Conservation (phyloP, 1,140 invertebrate genomes). For the Tetramorium parvispinum region DNA sequence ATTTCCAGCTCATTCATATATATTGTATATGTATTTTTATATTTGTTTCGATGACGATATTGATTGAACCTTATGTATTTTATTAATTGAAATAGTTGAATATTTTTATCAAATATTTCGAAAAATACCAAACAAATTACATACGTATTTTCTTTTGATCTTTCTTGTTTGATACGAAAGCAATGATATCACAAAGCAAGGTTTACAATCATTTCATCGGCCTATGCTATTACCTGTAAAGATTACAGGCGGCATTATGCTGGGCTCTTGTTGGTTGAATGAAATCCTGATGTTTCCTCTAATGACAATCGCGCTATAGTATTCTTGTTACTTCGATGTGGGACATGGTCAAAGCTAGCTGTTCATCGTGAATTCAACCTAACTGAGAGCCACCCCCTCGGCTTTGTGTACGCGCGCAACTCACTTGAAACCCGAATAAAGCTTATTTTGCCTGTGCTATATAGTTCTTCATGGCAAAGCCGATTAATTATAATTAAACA, state of each 20-base stretch:
- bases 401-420: constrained; percentile 47
- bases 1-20: neutral
- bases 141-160: neutral
- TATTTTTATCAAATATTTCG: neutral
- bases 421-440: constrained; percentile 50
- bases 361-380: constrained; percentile 47
- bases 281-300: constrained; percentile 33
- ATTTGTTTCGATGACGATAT: neutral
- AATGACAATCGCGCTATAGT: constrained; percentile 27
- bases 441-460: constrained; percentile 12
- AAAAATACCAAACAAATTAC: neutral
- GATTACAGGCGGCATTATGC: neutral
- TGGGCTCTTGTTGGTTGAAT: constrained; percentile 26
- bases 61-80: neutral
- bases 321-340: constrained; percentile 30
- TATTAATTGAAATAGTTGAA: neutral
- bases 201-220: neutral
- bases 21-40: neutral
- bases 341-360: constrained; percentile 31
- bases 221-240: neutral
- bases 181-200: neutral
- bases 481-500: constrained; percentile 58
- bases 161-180: neutral
- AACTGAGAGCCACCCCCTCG: neutral
- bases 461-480: constrained; percentile 37